These are phyloP conservation scores for Brotula barbata DNA, from an alignment of 2,797 vertebrate species.

Conservation along the genomic window DNA sequence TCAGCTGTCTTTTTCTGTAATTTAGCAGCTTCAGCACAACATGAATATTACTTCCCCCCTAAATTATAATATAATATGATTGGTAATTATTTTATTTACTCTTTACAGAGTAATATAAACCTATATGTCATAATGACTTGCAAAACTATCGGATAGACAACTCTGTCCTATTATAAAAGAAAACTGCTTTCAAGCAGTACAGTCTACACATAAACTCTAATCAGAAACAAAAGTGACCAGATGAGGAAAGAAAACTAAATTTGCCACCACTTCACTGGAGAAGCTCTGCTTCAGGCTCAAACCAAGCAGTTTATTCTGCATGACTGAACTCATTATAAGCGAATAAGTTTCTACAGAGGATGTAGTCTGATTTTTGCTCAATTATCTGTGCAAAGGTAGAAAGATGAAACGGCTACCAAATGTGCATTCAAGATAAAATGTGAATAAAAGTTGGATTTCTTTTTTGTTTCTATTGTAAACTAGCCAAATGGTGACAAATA, in stretches of 20 bases:
- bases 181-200: slow-evolving; percentile 12
- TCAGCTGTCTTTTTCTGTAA: background rate
- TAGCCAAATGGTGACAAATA: too few species aligned
- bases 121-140: background rate
- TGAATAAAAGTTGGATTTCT: too few species aligned
- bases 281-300: slow-evolving; percentile 11
- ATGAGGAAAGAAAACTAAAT: slow-evolving; percentile 18
- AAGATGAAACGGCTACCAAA: background rate
- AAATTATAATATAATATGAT: slow-evolving; percentile 7
- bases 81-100: slow-evolving; percentile 9
- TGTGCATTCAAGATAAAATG: too few species aligned
- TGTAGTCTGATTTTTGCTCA: too few species aligned
- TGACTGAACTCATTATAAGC: background rate
- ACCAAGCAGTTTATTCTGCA: background rate
- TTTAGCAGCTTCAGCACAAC: background rate
- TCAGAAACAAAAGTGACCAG: slow-evolving; percentile 8
- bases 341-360: background rate
- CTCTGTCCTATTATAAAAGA: background rate
- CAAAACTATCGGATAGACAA: background rate
- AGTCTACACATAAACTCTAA: slow-evolving; percentile 6
- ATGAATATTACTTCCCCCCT: slow-evolving; percentile 1
- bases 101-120: background rate
- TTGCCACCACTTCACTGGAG: slow-evolving; percentile 3
- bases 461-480: too few species aligned
- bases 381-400: background rate